These are phyloP conservation scores for Gortyna flavago DNA, from an alignment of 2,888 invertebrate genomes.

Conservation along the genomic window DNA sequence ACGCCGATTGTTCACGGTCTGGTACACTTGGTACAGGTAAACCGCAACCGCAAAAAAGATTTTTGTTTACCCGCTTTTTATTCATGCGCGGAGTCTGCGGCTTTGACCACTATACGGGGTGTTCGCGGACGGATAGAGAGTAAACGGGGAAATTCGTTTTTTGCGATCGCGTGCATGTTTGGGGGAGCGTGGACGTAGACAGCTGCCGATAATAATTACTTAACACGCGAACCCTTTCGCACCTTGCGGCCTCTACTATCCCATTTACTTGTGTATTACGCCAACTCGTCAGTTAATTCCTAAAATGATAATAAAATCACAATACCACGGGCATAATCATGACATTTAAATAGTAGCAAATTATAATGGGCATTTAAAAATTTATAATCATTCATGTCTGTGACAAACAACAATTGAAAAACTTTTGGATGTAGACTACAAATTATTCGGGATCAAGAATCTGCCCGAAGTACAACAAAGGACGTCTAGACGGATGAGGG, in stretches of 20 bases:
- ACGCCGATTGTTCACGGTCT: conserved; percentile 89
- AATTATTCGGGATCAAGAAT: conserved; percentile 21
- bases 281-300: conserved; percentile 65
- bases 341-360: conserved; percentile 3
- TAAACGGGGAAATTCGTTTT: conserved; percentile 79
- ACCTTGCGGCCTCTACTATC: conserved; percentile 83
- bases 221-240: conserved; percentile 87
- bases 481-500: conserved; percentile 44
- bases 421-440: background rate
- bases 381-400: background rate
- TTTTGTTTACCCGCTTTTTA: conserved; percentile 86
- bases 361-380: background rate
- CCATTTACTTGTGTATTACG: conserved; percentile 66
- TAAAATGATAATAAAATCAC: conserved; percentile 47
- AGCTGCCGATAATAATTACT: conserved; percentile 87
- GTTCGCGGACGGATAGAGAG: conserved; percentile 78
- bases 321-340: conserved; percentile 9
- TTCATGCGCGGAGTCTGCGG: conserved; percentile 83
- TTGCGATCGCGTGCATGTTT: conserved; percentile 82
- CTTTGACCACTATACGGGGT: conserved; percentile 80
- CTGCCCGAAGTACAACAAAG: conserved; percentile 29
- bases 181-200: conserved; percentile 82
- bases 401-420: background rate
- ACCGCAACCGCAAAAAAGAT: conserved; percentile 88
- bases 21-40: conserved; percentile 86